phyloP scores from a whole-genome alignment of 2,888 invertebrate species.

The Caenorhabditis sp. region DNA sequence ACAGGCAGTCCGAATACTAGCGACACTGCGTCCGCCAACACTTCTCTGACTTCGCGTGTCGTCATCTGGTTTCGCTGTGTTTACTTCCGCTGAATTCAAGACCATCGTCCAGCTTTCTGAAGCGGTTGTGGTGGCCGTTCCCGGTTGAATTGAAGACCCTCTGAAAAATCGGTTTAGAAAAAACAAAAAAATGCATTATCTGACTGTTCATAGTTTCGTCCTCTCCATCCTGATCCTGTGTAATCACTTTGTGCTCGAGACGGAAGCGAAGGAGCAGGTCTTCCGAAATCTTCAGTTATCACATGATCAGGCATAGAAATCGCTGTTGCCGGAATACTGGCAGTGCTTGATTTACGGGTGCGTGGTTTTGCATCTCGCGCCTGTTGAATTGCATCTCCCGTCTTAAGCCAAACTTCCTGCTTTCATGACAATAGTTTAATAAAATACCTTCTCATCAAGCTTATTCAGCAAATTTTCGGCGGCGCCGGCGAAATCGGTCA shows the following conservation, averaged over 20 bases:
- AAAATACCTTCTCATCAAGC: conserved; percentile 87
- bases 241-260: conserved; percentile 62
- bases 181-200: too few relatives aligned
- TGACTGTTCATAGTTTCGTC: conserved; percentile 30
- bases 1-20: conserved; percentile 38
- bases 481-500: conserved; percentile 67
- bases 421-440: too few relatives aligned
- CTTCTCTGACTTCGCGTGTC: conserved; percentile 43
- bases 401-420: too few relatives aligned
- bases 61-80: conserved; percentile 24
- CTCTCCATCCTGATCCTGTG: conserved; percentile 37
- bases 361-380: conserved; percentile 44
- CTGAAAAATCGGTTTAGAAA: too few relatives aligned
- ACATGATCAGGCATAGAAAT: conserved; percentile 52
- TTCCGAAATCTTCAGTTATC: conserved; percentile 62
- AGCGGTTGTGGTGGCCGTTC: conserved; percentile 19
- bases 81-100: conserved; percentile 30
- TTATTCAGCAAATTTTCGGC: conserved; percentile 83
- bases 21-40: conserved; percentile 28
- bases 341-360: conserved; percentile 39
- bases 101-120: conserved; percentile 57
- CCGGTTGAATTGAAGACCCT: conserved; percentile 31
- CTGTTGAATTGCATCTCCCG: conserved; percentile 60
- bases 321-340: conserved; percentile 38
- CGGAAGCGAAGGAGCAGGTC: conserved; percentile 58